Evolutionary conservation across 2,888 invertebrate genomes (phyloP), one percentile per base, ranked within the genome.

Genomic region (Rhorus exstirpatorius): DNA sequence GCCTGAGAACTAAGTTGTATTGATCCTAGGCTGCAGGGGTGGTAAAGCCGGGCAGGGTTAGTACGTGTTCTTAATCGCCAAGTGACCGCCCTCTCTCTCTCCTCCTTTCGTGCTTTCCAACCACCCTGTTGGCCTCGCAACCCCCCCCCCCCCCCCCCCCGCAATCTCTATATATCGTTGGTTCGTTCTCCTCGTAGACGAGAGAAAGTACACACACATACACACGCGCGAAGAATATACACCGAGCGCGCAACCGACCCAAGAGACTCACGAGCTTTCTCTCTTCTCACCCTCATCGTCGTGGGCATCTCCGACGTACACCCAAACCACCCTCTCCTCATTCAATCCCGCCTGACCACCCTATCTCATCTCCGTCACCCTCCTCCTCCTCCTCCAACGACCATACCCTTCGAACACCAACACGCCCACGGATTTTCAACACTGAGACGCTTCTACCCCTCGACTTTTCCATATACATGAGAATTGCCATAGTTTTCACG

Each of bases 31-130:
- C 89, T 89, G 90, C 89, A 90, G 91, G 89, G 90, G 92, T 90
- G 90, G 92, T 79, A 91, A 91, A 92, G 92, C 90, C 91, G 90
- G 91, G 91, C 92, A 92, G 92, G 92, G 91, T 90, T 91, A 91
- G 91, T 93, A 93, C 93, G 93, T 93, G 93, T 93, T 93, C 93
- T 93, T 93, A 93, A 93, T 93, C 93, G 92, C 91, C 93, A 93
- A 93, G 93, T 93, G 93, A 92, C 92, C 92, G 91, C 91, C 92
- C 91, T 90, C 87, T 89, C 87, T 86, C 87, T 88, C 88, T 86
- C 86, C 85, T 83, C 85, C 88, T 87, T 86, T 88, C 86, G 84
- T 86, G 81, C 87, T 88, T 89, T 88, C 86, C 86, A 35, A 55
- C 84, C 84, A 74, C 83, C 80, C 84, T 87, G 3, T 84, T 75